phyloP scores from a whole-genome alignment of 92 coral and sea anemone genomes.

The Phenganax stokvisi region DNA sequence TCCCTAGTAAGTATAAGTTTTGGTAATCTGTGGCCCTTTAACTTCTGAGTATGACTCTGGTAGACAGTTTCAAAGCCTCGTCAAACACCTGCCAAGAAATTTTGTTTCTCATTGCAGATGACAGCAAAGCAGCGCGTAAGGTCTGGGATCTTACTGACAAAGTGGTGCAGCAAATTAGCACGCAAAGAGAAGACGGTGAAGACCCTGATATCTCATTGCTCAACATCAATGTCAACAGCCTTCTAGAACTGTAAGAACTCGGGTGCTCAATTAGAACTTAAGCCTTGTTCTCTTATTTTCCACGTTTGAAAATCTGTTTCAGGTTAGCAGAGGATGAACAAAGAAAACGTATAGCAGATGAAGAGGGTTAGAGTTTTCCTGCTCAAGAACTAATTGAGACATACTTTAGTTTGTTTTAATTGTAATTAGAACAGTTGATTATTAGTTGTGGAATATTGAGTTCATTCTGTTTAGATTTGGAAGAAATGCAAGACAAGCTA shows the following conservation, averaged over 20 bases:
- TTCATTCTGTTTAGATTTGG: conserved; percentile 34
- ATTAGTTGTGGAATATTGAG: background rate
- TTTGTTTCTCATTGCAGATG: conserved; percentile 52
- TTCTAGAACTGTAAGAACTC: conserved; percentile 78
- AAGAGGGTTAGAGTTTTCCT: conserved; percentile 55
- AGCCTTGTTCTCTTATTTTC: too few species aligned
- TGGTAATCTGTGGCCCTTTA: background rate
- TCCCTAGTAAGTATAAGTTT: conserved; percentile 66
- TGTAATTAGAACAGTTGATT: too few species aligned
- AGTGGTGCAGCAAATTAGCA: conserved; percentile 80
- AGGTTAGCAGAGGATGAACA: conserved; percentile 74
- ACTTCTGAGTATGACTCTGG: background rate
- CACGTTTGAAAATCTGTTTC: background rate
- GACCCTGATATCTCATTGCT: conserved; percentile 94
- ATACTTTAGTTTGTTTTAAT: background rate
- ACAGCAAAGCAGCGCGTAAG: conserved; percentile 73
- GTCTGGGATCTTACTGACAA: conserved; percentile 97
- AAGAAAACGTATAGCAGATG: conserved; percentile 69
- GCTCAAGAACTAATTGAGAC: background rate
- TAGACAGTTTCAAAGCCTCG: background rate
- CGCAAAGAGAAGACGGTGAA: conserved; percentile 90
- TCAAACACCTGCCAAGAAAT: too few species aligned
- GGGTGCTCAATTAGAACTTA: background rate
- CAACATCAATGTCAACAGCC: conserved; percentile 83
- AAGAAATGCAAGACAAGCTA: conserved; percentile 73